phyloP scores from a whole-genome alignment of 2,797 vertebrate genomes.

The Brachyrhaphis roseni region DNA sequence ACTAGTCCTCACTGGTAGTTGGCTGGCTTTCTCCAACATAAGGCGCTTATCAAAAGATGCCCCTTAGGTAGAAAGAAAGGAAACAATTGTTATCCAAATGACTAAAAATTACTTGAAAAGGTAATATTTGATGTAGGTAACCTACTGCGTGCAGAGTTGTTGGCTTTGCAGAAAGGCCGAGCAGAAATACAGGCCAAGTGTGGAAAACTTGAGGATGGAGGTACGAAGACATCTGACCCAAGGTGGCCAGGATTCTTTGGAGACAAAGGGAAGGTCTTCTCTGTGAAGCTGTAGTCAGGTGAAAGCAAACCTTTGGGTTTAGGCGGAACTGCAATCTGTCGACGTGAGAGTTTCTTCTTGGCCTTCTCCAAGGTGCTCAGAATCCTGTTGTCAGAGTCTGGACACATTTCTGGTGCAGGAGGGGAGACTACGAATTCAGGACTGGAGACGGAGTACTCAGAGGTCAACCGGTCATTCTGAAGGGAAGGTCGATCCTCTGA shows the following conservation, averaged over 20 bases:
- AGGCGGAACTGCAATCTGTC: constrained; percentile 60
- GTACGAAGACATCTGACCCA: constrained; percentile 9
- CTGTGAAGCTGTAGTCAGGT: constrained; percentile 27
- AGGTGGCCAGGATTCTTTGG: constrained; percentile 17
- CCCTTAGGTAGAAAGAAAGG: constrained; percentile 26
- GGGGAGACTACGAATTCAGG: constrained; percentile 57
- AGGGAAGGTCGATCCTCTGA: constrained; percentile 37
- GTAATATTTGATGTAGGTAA: background rate
- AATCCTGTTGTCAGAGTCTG: constrained; percentile 55
- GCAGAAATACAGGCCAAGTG: constrained; percentile 67
- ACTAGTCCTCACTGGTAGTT: constrained; percentile 12
- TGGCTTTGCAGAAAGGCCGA: constrained; percentile 67
- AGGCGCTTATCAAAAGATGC: constrained; percentile 39
- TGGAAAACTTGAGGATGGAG: constrained; percentile 37
- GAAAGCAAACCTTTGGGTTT: constrained; percentile 64
- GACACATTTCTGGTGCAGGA: constrained; percentile 36
- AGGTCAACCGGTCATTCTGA: constrained; percentile 50
- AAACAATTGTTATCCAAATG: background rate
- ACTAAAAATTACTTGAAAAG: background rate
- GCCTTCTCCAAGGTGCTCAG: constrained; percentile 78
- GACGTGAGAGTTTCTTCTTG: constrained; percentile 75
- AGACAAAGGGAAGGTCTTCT: constrained; percentile 31
- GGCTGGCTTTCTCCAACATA: constrained; percentile 17
- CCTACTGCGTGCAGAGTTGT: constrained; percentile 64
- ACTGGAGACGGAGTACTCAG: constrained; percentile 49